Base-by-base conservation (phyloP, 2,797 vertebrate genomes). In the Scolopax rusticola region DNA sequence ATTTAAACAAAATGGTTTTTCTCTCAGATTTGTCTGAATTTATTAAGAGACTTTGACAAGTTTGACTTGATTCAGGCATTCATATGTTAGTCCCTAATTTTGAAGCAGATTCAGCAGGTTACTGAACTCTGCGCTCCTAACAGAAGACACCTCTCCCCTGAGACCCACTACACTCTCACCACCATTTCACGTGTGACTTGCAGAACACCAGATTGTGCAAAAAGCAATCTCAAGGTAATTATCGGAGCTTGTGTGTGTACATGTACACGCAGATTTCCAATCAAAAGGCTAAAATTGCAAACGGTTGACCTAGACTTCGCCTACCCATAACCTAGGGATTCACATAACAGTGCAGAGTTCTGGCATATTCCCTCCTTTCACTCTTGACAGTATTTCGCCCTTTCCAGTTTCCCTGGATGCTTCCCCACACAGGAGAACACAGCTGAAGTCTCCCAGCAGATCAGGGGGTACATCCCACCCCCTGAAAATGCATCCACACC, bases 191-290 rank as follows among this genome's bases (percentile, higher is more conserved):
- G 8, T 38, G 25, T 16, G 23, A 68, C 51, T 32, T 83, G 24
- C 2, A 61, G 8, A 63, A 24, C 85, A 56, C 6, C 28, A 80
- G 36, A 36, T 0, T 56, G 53, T 48, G 38, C 16, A 36, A 41
- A 85, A 74, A 69, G 9, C 21, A 48, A 28, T 48, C 24, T 43
- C 27, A 27, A 11, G 36, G 40, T 24, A 50, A 13, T 0, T 1
- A 36, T 3, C 33, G 41, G 23, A 86, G 32, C 6, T 14, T 2
- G 10, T 1, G 18, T 3, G 36, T 6, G 17, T 8, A 15, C 24
- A 40, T 0, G 9, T 6, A 25, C 21, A 43, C 1, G 5, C 10
- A 20, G 1, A 65, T 30, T 81, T 45, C 53, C 45, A 60, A n/a
- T 11, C 20, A 45, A 33, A 79, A 73, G 28, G 25, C 57, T 68